phyloP scores from a whole-genome alignment of 2,113 vertebrate species.

The Semnornis frantzii region DNA sequence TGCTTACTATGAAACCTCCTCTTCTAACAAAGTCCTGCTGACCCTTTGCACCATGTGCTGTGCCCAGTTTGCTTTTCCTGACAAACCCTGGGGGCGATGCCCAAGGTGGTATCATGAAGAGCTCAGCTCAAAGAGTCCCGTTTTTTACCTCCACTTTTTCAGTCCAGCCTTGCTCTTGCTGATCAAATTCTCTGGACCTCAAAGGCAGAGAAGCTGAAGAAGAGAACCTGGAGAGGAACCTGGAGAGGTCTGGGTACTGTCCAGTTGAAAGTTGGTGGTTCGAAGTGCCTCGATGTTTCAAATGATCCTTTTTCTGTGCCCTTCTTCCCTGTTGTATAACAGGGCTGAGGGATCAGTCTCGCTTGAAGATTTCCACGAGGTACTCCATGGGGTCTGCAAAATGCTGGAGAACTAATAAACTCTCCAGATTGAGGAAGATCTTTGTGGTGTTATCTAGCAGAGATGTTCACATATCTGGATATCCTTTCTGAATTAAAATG shows the following conservation, averaged over 20 bases:
- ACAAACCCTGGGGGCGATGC: not conserved
- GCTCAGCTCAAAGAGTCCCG: not conserved
- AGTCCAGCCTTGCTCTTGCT: not conserved
- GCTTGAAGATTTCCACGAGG: not conserved
- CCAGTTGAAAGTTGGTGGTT: not conserved
- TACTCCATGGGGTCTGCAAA: no score
- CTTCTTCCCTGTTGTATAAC: not conserved
- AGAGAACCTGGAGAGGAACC: not conserved
- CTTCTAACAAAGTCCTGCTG: not conserved
- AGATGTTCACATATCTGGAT: not conserved
- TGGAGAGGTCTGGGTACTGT: not conserved
- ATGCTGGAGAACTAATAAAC: not conserved
- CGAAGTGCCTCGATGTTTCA: not conserved
- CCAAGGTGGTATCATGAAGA: fast-evolving
- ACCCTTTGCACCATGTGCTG: not conserved
- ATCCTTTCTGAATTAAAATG: not conserved
- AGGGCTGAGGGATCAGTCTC: not conserved
- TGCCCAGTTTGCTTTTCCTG: not conserved
- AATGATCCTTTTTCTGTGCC: not conserved
- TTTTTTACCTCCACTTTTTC: not conserved
- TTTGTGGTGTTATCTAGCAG: not conserved
- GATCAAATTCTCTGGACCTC: not conserved
- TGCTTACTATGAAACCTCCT: not conserved
- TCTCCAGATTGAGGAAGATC: not conserved
- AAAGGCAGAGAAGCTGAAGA: not conserved